These are phyloP conservation scores for Brienomyrus brachyistius DNA, from an alignment of 2,113 vertebrate genomes.

Conservation along the genomic window DNA sequence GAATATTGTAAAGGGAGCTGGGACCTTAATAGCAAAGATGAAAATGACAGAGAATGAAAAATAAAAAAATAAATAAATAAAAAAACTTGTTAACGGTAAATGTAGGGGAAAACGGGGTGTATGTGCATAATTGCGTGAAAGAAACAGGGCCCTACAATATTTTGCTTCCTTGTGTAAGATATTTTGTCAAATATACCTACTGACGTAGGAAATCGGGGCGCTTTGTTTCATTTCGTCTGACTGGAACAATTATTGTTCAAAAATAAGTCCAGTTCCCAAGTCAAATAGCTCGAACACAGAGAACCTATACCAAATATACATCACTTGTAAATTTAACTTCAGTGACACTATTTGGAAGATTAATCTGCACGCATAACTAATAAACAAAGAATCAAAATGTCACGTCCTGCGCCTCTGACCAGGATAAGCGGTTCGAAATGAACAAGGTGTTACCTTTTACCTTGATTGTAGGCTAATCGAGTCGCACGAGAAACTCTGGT, in stretches of 20 bases:
- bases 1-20: neutral
- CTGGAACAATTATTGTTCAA: neutral
- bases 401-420: neutral
- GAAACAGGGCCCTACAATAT: neutral
- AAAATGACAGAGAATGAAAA: neutral
- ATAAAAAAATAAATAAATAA: neutral
- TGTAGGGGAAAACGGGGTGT: neutral
- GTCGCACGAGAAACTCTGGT: neutral
- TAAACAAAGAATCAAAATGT: neutral
- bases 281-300: neutral
- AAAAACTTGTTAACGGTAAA: neutral
- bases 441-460: neutral
- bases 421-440: neutral
- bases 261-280: neutral
- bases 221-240: neutral
- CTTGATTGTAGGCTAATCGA: neutral
- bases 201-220: neutral
- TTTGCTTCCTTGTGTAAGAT: neutral
- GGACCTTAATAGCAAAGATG: neutral
- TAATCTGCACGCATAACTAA: neutral
- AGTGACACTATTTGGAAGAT: neutral
- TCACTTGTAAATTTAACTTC: neutral
- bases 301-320: neutral
- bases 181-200: neutral
- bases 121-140: neutral